Conservation (phyloP, 2,797 vertebrate species). For the Phalanger gymnotis region DNA sequence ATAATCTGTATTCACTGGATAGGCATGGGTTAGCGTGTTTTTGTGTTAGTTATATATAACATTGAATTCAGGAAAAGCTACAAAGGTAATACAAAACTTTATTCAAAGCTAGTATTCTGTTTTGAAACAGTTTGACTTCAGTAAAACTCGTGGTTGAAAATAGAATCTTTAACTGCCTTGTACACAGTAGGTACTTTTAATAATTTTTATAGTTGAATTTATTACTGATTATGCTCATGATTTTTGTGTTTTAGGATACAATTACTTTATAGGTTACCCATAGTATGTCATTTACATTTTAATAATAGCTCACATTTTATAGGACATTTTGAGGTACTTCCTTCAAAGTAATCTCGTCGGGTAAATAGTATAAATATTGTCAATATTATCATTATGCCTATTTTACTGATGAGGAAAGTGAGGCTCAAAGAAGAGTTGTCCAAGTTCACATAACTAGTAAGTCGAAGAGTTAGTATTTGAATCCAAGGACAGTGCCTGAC, state of each 20-base stretch:
- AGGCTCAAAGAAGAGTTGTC: background rate
- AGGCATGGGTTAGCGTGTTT: background rate
- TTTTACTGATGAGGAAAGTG: background rate
- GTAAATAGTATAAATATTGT: background rate
- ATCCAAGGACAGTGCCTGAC: background rate
- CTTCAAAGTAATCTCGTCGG: background rate
- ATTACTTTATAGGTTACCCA: background rate
- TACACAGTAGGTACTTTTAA: background rate
- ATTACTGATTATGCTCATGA: conserved; percentile 17
- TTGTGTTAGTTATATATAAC: background rate
- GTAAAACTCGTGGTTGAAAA: conserved; percentile 4
- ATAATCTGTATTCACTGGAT: background rate
- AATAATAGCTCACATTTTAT: background rate
- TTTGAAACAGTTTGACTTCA: background rate
- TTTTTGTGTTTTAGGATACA: conserved; percentile 16
- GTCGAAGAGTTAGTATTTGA: background rate
- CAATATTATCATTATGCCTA: background rate
- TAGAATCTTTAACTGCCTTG: background rate
- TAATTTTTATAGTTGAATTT: background rate
- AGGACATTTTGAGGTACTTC: background rate
- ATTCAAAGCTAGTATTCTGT: conserved; percentile 47
- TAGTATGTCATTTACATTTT: background rate
- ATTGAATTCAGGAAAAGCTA: background rate
- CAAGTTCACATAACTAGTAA: background rate
- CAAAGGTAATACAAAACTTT: background rate